Percentiles rank a stretch among this genome's conserved stretches.
These are phyloP conservation scores for Decapterus maruadsi DNA, from an alignment of 2,797 vertebrate species.

Conservation along the genomic window DNA sequence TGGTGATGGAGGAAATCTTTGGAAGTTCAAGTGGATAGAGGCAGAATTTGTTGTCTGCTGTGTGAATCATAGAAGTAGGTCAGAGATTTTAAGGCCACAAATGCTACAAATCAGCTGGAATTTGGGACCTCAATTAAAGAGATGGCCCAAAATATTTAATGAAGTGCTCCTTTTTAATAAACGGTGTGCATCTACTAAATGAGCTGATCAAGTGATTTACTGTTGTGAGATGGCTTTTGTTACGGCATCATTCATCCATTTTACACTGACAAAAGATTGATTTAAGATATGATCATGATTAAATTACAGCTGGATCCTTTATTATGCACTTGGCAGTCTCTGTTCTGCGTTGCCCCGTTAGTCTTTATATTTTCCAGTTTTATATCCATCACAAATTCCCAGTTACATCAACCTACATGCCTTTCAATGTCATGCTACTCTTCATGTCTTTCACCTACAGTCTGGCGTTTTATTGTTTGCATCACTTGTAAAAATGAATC, in stretches of 20 bases:
- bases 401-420: background rate
- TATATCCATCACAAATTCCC: conserved; percentile 7
- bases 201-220: conserved; percentile 78
- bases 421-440: conserved; percentile 6
- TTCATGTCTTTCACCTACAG: conserved; percentile 1
- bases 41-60: conserved; percentile 62
- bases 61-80: conserved; percentile 69
- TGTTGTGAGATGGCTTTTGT: conserved; percentile 73
- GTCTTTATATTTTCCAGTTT: conserved; percentile 21
- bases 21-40: conserved; percentile 70
- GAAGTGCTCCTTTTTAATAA: conserved; percentile 62
- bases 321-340: conserved; percentile 65
- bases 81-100: conserved; percentile 62
- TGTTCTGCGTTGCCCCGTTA: conserved; percentile 29
- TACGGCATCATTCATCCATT: conserved; percentile 72
- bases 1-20: conserved; percentile 74
- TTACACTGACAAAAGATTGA: conserved; percentile 75
- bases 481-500: conserved; percentile 34
- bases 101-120: conserved; percentile 23
- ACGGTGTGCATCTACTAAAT: conserved; percentile 70
- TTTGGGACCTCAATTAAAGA: conserved; percentile 34
- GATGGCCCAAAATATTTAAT: conserved; percentile 49
- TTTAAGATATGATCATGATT: conserved; percentile 77
- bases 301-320: conserved; percentile 75
- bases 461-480: conserved; percentile 2